Conservation (phyloP, 53 echinoderm and acorn worm species). For the Paelopatides confundens region DNA sequence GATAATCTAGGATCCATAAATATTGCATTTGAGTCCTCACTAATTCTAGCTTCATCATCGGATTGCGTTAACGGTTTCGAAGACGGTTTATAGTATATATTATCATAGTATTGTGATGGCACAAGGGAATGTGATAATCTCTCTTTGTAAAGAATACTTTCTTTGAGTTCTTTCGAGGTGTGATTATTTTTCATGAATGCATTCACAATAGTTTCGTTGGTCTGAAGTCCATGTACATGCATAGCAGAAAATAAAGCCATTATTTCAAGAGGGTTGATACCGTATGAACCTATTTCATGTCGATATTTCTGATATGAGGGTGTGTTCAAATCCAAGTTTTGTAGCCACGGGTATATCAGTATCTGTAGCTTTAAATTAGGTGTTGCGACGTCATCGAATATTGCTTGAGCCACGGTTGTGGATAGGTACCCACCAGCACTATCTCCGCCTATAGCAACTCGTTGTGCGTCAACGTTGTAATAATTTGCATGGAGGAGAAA, state of each 20-base stretch:
- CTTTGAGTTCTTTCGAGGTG: conserved; percentile 63
- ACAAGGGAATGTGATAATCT: conserved; percentile 76
- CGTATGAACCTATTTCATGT: conserved; percentile 10
- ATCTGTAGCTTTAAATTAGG: conserved; percentile 59
- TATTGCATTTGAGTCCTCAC: conserved; percentile 52
- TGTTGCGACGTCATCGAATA: conserved; percentile 66
- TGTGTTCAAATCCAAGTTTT: conserved; percentile 76
- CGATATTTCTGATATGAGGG: conserved; percentile 89
- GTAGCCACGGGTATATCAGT: conserved; percentile 59
- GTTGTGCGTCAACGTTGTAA: conserved; percentile 72
- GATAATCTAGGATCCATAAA: conserved; percentile 71
- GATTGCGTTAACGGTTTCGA: background rate
- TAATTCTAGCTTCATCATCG: conserved; percentile 64
- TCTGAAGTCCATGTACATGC: conserved; percentile 53
- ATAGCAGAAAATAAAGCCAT: conserved; percentile 40
- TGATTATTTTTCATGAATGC: conserved; percentile 63
- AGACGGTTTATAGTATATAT: conserved; percentile 56
- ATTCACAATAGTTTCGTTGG: conserved; percentile 14
- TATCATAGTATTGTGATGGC: conserved; percentile 62
- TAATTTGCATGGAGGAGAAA: conserved; percentile 69
- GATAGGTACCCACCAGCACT: conserved; percentile 92
- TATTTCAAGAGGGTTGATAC: conserved; percentile 9
- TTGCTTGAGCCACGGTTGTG: conserved; percentile 71
- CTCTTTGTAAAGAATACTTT: conserved; percentile 50
- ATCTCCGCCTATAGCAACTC: conserved; percentile 86